Conservation (phyloP, 2,113 vertebrate species). For the Carollia perspicillata region DNA sequence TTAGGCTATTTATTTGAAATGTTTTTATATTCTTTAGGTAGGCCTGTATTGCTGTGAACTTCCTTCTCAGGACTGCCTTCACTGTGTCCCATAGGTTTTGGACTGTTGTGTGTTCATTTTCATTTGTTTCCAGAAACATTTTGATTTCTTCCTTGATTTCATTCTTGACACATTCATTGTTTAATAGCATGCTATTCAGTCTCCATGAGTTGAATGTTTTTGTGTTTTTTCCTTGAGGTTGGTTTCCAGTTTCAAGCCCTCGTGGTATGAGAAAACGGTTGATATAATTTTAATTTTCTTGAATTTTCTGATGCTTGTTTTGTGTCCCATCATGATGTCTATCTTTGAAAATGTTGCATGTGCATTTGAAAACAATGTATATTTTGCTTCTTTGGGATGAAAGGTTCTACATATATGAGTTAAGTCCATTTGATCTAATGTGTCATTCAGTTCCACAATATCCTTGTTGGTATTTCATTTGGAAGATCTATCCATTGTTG, state of each 20-base stretch:
- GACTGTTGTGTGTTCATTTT: no score
- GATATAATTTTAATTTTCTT: neutral
- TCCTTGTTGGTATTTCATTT: neutral
- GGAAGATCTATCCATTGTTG: neutral
- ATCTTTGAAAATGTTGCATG: neutral
- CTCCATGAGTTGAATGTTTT: no score
- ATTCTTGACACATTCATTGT: no score
- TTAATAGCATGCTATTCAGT: no score
- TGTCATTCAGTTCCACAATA: neutral
- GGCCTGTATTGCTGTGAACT: no score
- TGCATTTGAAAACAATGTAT: neutral
- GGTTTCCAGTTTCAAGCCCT: neutral
- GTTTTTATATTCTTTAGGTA: no score
- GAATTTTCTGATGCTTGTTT: neutral
- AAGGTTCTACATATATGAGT: neutral
- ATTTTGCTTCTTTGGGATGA: neutral
- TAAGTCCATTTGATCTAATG: neutral
- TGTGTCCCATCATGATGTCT: neutral
- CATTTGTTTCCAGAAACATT: no score
- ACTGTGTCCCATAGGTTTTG: no score
- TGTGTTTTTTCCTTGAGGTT: neutral
- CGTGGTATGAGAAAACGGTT: neutral
- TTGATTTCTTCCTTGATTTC: no score
- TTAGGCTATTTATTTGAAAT: neutral
- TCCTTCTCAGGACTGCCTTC: no score